phyloP scores from a whole-genome alignment of 2,888 invertebrate species.

The Oscheius sp. region DNA sequence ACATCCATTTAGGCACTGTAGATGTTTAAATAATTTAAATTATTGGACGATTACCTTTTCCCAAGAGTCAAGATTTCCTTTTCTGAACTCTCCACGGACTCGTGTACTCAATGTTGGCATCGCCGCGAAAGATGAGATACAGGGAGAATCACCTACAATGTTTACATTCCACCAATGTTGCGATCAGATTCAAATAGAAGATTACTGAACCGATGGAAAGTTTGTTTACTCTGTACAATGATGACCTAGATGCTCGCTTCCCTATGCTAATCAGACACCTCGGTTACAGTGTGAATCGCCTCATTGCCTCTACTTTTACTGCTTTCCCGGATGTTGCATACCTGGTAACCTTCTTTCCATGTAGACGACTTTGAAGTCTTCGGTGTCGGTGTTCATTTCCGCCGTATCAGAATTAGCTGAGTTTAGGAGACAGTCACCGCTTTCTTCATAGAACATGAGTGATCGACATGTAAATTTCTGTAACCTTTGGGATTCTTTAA shows the following conservation, averaged over 20 bases:
- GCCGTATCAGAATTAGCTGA: slow-evolving; percentile 45
- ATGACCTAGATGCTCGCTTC: slow-evolving; percentile 30
- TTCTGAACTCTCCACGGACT: slow-evolving; percentile 16
- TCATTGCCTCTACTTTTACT: slow-evolving; percentile 28
- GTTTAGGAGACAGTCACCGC: slow-evolving; percentile 52
- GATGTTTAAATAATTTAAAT: not conserved
- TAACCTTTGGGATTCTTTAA: not conserved
- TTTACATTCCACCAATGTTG: not conserved
- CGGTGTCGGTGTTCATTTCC: slow-evolving; percentile 37
- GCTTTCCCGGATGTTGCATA: slow-evolving; percentile 8
- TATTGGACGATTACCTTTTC: not conserved
- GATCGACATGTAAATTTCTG: slow-evolving; percentile 47
- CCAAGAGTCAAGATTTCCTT: slow-evolving; percentile 12
- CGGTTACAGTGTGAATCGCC: slow-evolving; percentile 18
- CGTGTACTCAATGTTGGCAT: not conserved
- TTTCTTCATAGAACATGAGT: slow-evolving; percentile 48
- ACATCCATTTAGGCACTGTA: slow-evolving; percentile 5
- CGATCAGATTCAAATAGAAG: slow-evolving; percentile 5
- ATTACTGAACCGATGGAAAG: slow-evolving; percentile 4
- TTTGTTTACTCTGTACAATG: slow-evolving; percentile 31
- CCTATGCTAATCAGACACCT: slow-evolving; percentile 30
- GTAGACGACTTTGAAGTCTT: slow-evolving; percentile 46
- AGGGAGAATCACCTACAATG: slow-evolving; percentile 22
- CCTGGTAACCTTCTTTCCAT: slow-evolving; percentile 42
- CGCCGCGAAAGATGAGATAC: slow-evolving; percentile 11